Conservation (phyloP, 2,888 invertebrate genomes). For the Papilio gigon region DNA sequence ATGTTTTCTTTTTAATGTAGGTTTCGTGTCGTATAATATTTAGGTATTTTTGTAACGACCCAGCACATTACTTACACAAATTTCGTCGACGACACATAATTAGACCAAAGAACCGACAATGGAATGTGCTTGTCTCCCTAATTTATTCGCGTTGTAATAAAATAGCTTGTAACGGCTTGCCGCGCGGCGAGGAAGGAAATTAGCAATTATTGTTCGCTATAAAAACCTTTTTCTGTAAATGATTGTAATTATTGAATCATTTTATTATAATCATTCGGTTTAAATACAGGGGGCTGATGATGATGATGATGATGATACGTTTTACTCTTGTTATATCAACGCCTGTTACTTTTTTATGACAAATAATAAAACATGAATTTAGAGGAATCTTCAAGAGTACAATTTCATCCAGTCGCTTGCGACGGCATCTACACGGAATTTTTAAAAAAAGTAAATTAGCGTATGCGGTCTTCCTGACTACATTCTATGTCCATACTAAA, state of each 20-base stretch:
- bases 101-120: slow-evolving; percentile 16
- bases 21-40: background rate
- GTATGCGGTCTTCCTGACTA: too few relatives aligned
- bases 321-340: background rate
- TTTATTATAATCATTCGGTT: slow-evolving; percentile 14
- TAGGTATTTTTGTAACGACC: background rate
- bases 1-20: background rate
- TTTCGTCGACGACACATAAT: slow-evolving; percentile 19
- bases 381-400: background rate
- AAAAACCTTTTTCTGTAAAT: slow-evolving; percentile 16
- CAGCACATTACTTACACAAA: slow-evolving; percentile 7
- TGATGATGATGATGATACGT: too few relatives aligned
- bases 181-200: slow-evolving; percentile 20
- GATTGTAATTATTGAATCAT: slow-evolving; percentile 8
- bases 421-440: too few relatives aligned
- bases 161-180: slow-evolving; percentile 18
- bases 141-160: slow-evolving; percentile 26
- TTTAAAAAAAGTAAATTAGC: too few relatives aligned
- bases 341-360: background rate
- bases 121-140: slow-evolving; percentile 17
- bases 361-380: background rate
- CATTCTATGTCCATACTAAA: too few relatives aligned
- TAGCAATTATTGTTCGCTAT: slow-evolving; percentile 27
- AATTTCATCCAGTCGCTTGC: background rate
- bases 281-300: too few relatives aligned